Conservation (phyloP, 35 echinoderm and acorn worm genomes). For the Chiridota heheva region DNA sequence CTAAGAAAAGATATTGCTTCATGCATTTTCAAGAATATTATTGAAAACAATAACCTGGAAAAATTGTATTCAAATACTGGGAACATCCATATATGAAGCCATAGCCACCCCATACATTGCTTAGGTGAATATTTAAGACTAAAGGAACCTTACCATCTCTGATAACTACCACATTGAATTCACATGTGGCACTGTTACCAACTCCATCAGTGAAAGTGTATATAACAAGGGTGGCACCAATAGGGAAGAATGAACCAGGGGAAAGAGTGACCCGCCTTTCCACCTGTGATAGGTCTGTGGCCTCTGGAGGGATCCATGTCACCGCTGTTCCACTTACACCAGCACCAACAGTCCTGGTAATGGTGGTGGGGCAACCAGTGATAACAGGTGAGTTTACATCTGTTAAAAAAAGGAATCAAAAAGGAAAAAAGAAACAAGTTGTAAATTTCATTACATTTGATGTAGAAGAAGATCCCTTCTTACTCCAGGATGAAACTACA, state of each 20-base stretch:
- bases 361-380: not conserved
- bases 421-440: too few relatives aligned
- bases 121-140: too few relatives aligned
- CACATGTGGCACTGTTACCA: slow-evolving; percentile 54
- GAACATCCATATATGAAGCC: too few relatives aligned
- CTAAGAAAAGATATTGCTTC: too few relatives aligned
- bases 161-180: slow-evolving; percentile 51
- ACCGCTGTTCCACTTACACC: not conserved
- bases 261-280: slow-evolving; percentile 25
- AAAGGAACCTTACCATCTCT: not conserved
- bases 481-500: too few relatives aligned
- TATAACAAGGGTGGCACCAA: slow-evolving; percentile 51
- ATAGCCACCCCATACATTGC: too few relatives aligned
- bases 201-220: slow-evolving; percentile 62
- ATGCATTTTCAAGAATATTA: too few relatives aligned
- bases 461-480: too few relatives aligned
- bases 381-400: slow-evolving; percentile 5
- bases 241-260: slow-evolving; percentile 55
- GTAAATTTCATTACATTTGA: too few relatives aligned
- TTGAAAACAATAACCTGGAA: too few relatives aligned
- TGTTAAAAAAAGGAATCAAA: too few relatives aligned
- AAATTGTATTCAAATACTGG: too few relatives aligned
- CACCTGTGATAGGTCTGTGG: slow-evolving; percentile 48
- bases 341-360: not conserved
- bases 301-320: slow-evolving; percentile 46